These are phyloP conservation scores for Druon quercuslanigerum DNA, from an alignment of 1,140 invertebrate species.

Conservation along the genomic window DNA sequence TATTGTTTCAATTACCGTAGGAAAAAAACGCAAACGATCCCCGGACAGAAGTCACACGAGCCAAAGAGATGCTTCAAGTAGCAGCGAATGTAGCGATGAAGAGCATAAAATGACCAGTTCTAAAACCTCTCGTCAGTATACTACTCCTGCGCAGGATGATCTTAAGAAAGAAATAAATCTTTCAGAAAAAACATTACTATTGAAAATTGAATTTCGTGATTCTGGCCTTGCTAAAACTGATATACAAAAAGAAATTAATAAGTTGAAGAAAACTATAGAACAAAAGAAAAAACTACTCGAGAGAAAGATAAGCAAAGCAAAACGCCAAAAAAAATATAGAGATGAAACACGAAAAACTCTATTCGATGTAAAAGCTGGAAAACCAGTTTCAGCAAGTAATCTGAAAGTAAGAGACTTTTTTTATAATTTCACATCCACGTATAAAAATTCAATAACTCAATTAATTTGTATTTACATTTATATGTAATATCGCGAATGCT, in stretches of 20 bases:
- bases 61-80: too few relatives aligned
- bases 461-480: not conserved
- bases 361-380: not conserved
- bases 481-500: not conserved
- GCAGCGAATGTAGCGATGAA: too few relatives aligned
- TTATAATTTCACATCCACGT: too few relatives aligned
- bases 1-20: too few relatives aligned
- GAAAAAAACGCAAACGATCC: too few relatives aligned
- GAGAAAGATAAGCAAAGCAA: not conserved
- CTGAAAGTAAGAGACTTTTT: too few relatives aligned
- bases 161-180: not conserved
- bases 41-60: too few relatives aligned
- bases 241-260: conserved; percentile 6
- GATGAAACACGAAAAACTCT: not conserved
- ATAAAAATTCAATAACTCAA: not conserved
- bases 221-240: not conserved
- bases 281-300: conserved; percentile 7
- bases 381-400: not conserved
- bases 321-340: conserved; percentile 16
- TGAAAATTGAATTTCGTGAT: not conserved
- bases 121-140: not conserved
- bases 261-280: not conserved
- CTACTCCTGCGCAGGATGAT: conserved; percentile 15
- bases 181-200: not conserved
- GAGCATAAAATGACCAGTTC: too few relatives aligned